Base-by-base conservation (phyloP, 2,888 invertebrate species). In the Mycalesis mineus region DNA sequence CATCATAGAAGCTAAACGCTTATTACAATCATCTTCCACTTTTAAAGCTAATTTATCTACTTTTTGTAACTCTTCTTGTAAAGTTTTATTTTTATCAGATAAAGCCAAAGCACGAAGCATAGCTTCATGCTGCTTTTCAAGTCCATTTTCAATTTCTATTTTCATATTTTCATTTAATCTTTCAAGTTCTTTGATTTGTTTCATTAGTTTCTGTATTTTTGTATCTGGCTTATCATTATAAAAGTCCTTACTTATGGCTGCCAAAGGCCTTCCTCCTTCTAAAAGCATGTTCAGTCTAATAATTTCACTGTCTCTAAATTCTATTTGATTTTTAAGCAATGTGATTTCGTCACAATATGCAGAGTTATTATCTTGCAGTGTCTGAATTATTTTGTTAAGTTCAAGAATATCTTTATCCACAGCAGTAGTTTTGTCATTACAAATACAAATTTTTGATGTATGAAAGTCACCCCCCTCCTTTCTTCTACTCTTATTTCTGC, bases 21-120 rank as follows among this genome's bases (percentile, higher is more conserved):
- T 91, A 75, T 95, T 95, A 62, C 95, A 95, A 72, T 95, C 94
- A 37, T 93, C 92, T 84, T 96, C 95, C 9, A 95, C 93, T 63
- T 92, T 92, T 59, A 95, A 78, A 1, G 95, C 95, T 63, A 95
- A 91, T 65, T 92, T 90, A 74, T 95, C 95, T 48, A 95, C 91
- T 73, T 94, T 94, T 64, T 91, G 91, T 63, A 95, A 73, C 77
- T 95, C 94, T 58, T 92, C 92, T 77, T 95, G 93, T 51, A 96
- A 77, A 57, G 85, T 85, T 72, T 92, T 92, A 70, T 95, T 95
- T 67, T 92, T 91, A 65, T 94, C 94, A n/a, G 95, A 94, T 53
- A 95, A 88, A 70, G 90, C 90, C 42, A 95, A 81, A 5, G 95
- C 95, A 65, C 94, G 86, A 44, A 93, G 88, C 95, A 95, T 95